These are phyloP conservation scores for Cygnus atratus DNA, from an alignment of 2,113 vertebrate species.

Conservation along the genomic window DNA sequence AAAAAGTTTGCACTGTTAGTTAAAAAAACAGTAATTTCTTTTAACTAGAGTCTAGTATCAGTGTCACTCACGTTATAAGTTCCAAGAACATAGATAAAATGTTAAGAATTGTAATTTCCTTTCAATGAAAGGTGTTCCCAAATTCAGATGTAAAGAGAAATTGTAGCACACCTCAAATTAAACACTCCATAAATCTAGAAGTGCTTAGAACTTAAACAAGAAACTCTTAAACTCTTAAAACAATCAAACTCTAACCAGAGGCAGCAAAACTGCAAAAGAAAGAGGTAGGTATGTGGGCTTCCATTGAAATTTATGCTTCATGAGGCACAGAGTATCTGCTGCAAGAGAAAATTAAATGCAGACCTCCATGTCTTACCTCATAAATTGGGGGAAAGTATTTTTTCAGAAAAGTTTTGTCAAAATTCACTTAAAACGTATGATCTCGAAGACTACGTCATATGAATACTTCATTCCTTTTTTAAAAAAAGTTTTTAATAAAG, in stretches of 20 bases:
- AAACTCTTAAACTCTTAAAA: too few relatives aligned
- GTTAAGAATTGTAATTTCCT: not conserved
- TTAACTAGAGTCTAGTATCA: not conserved
- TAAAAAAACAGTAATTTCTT: not conserved
- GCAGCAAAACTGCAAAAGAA: not conserved
- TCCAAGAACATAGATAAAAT: not conserved
- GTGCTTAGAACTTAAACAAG: not conserved
- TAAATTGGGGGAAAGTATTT: not conserved
- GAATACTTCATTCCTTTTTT: rapidly evolving
- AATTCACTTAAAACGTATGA: not conserved
- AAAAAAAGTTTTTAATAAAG: not conserved
- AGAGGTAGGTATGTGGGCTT: not conserved
- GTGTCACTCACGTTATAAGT: not conserved
- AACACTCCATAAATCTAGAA: not conserved
- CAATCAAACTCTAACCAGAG: not conserved
- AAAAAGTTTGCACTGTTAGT: not conserved
- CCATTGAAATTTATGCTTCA: not conserved
- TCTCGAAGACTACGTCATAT: not conserved
- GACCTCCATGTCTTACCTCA: not conserved
- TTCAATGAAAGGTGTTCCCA: not conserved
- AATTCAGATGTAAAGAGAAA: not conserved
- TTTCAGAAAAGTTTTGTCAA: not conserved
- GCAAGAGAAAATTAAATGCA: not conserved
- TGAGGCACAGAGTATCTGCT: not conserved
- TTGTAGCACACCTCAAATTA: not conserved